phyloP scores from a whole-genome alignment of 2,888 invertebrate genomes.

The Tipula unca region DNA sequence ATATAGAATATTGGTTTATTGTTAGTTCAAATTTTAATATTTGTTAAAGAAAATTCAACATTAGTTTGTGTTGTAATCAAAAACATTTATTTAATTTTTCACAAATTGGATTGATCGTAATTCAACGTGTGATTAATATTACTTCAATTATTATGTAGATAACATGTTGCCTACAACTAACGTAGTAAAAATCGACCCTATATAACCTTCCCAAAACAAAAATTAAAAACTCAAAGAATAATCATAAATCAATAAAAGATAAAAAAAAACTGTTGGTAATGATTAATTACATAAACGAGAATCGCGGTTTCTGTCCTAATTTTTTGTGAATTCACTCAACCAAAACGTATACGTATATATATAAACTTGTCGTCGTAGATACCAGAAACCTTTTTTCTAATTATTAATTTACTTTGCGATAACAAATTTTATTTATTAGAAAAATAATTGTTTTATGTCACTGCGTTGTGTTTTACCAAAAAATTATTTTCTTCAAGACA shows the following conservation, averaged over 20 bases:
- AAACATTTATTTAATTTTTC: too few relatives aligned
- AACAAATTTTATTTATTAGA: not conserved
- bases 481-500: not conserved
- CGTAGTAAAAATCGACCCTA: too few relatives aligned
- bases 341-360: too few relatives aligned
- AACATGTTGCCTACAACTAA: too few relatives aligned
- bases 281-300: not conserved
- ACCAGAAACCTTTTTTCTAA: not conserved
- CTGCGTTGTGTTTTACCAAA: not conserved
- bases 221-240: not conserved
- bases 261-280: not conserved
- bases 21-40: too few relatives aligned
- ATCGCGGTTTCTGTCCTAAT: not conserved
- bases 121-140: too few relatives aligned
- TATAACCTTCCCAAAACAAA: not conserved
- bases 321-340: not conserved
- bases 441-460: not conserved
- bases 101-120: too few relatives aligned
- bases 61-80: too few relatives aligned
- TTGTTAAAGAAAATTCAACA: too few relatives aligned
- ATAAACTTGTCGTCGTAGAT: not conserved
- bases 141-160: too few relatives aligned
- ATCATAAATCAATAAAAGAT: not conserved
- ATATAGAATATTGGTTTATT: too few relatives aligned
- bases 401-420: not conserved